These are phyloP conservation scores for Schrankia costaestrigalis DNA, from an alignment of 2,888 invertebrate species.

Conservation along the genomic window DNA sequence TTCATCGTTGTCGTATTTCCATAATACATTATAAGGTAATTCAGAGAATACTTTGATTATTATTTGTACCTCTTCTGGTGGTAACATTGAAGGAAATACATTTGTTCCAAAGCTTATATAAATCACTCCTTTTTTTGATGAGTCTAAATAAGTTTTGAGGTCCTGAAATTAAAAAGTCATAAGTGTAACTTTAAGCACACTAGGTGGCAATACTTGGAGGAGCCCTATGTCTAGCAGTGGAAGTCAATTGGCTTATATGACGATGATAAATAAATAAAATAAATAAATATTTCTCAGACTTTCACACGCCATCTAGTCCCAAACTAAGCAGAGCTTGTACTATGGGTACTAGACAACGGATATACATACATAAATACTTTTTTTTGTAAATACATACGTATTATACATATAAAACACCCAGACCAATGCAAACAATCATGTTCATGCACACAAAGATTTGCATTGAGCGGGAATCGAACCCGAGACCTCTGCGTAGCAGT, in stretches of 20 bases:
- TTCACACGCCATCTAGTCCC: too few species aligned
- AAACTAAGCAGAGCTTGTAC: too few species aligned
- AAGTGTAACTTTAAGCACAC: neutral
- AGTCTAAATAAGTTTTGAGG: constrained; percentile 46
- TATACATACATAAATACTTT: too few species aligned
- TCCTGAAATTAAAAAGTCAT: constrained; percentile 30
- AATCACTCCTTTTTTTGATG: constrained; percentile 51
- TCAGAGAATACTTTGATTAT: constrained; percentile 48
- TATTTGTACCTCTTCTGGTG: constrained; percentile 33
- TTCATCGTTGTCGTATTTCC: constrained; percentile 52
- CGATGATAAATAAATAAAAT: too few species aligned
- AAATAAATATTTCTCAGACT: too few species aligned
- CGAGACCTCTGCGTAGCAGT: too few species aligned
- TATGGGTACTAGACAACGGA: too few species aligned
- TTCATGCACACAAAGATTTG: too few species aligned
- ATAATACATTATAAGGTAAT: constrained; percentile 56
- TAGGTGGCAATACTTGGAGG: neutral
- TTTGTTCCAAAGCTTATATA: constrained; percentile 52
- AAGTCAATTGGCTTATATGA: neutral
- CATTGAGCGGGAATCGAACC: too few species aligned
- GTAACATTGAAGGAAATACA: constrained; percentile 36
- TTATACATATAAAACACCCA: too few species aligned
- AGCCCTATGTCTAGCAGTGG: neutral
- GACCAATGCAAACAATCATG: too few species aligned
- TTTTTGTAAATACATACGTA: too few species aligned